phyloP scores from a whole-genome alignment of 2,888 invertebrate species.

The Desoria tigrina region DNA sequence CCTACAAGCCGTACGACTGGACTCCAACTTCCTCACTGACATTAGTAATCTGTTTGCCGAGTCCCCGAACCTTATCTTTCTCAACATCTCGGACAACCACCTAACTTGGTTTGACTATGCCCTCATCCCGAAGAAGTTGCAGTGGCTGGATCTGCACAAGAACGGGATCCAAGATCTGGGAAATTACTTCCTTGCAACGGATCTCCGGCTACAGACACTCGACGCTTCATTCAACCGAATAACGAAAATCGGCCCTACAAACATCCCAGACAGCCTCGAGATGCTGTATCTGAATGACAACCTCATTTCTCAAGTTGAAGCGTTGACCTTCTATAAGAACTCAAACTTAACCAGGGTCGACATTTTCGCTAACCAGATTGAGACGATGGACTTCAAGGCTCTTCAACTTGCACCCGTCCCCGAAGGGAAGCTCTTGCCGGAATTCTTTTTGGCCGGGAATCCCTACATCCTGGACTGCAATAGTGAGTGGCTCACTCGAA shows the following conservation, averaged over 20 bases:
- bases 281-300: conserved; percentile 86
- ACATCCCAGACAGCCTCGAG: conserved; percentile 80
- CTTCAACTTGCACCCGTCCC: conserved; percentile 78
- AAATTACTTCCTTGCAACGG: conserved; percentile 56
- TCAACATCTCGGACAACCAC: conserved; percentile 88
- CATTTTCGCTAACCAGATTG: conserved; percentile 88
- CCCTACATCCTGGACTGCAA: conserved; percentile 93
- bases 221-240: conserved; percentile 90
- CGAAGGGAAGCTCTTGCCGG: conserved; percentile 73
- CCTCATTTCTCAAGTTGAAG: conserved; percentile 77
- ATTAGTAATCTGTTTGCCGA: conserved; percentile 81
- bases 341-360: conserved; percentile 85
- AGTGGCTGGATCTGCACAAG: conserved; percentile 87
- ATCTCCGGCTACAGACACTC: conserved; percentile 75
- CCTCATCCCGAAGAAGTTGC: conserved; percentile 75
- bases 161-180: conserved; percentile 78
- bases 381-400: conserved; percentile 85
- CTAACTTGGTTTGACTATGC: conserved; percentile 86
- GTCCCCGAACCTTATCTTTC: conserved; percentile 79
- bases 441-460: conserved; percentile 91
- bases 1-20: conserved; percentile 81
- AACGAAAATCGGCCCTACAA: conserved; percentile 69
- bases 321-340: conserved; percentile 86
- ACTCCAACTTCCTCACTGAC: conserved; percentile 79
- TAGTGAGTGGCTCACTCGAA: conserved; percentile 91